Percentiles rank a stretch among this genome's conserved stretches.
Conservation (phyloP, 2,113 vertebrate genomes). For the Gulo gulo region DNA sequence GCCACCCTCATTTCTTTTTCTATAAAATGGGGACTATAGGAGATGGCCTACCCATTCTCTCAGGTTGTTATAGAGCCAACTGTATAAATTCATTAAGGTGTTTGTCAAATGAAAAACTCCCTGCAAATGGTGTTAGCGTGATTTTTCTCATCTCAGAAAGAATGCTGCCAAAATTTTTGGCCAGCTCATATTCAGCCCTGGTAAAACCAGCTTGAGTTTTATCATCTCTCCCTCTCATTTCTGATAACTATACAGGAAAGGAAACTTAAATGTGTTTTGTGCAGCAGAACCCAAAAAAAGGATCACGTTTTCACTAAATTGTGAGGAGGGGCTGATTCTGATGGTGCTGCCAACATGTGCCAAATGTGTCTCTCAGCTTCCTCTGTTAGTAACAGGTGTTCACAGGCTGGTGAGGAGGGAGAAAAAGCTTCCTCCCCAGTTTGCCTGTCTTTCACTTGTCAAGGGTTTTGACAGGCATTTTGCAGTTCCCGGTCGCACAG, state of each 20-base stretch:
- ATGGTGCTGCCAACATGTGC: conserved; percentile 29
- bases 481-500: conserved; percentile 54
- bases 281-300: background rate
- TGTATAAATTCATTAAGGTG: background rate
- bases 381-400: conserved; percentile 54
- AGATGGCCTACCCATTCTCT: background rate
- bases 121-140: background rate
- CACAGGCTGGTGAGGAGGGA: background rate
- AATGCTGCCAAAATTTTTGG: background rate
- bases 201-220: background rate
- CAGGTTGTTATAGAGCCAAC: background rate
- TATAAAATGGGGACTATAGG: background rate
- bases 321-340: background rate
- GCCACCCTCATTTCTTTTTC: background rate
- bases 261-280: background rate
- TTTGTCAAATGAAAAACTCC: background rate
- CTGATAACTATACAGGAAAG: background rate
- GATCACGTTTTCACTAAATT: background rate
- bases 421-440: background rate
- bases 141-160: background rate
- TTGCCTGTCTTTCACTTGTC: conserved; percentile 59
- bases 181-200: background rate
- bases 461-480: conserved; percentile 63
- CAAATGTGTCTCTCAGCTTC: conserved; percentile 45
- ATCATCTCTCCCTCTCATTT: background rate